Percentiles rank a stretch among this genome's conserved stretches.
phyloP scores from a whole-genome alignment of 2,797 vertebrate species.

The Xerus rutilus region DNA sequence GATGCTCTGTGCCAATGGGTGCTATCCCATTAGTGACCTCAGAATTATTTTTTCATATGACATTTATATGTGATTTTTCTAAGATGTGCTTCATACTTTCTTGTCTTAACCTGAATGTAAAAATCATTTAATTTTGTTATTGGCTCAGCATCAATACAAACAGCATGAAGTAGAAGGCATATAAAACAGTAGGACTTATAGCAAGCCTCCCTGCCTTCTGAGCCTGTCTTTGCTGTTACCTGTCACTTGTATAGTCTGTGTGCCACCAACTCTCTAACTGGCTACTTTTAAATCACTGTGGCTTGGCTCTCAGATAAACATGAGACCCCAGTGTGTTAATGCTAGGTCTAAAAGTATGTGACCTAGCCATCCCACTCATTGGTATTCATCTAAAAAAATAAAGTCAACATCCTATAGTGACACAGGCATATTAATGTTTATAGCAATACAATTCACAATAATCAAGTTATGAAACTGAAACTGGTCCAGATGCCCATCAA shows the following conservation, averaged over 20 bases:
- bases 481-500: no score
- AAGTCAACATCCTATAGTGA: no score
- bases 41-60: conserved; percentile 25
- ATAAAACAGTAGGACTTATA: not conserved
- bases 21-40: not conserved
- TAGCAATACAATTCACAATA: no score
- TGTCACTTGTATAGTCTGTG: not conserved
- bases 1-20: no score
- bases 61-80: conserved; percentile 30
- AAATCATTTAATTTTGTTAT: not conserved
- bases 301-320: not conserved
- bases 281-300: not conserved
- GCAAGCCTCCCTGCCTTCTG: not conserved
- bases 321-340: not conserved
- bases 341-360: not conserved
- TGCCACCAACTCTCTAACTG: not conserved
- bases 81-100: conserved; percentile 20
- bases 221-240: not conserved
- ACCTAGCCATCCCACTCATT: no score
- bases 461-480: no score
- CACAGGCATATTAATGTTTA: no score
- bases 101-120: conserved; percentile 25
- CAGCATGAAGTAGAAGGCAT: not conserved
- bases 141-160: not conserved
- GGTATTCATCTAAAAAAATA: no score